Percentiles rank a stretch among this genome's conserved stretches.
phyloP scores from a whole-genome alignment of 2,888 invertebrate genomes.

The Drosophila ezoana region DNA sequence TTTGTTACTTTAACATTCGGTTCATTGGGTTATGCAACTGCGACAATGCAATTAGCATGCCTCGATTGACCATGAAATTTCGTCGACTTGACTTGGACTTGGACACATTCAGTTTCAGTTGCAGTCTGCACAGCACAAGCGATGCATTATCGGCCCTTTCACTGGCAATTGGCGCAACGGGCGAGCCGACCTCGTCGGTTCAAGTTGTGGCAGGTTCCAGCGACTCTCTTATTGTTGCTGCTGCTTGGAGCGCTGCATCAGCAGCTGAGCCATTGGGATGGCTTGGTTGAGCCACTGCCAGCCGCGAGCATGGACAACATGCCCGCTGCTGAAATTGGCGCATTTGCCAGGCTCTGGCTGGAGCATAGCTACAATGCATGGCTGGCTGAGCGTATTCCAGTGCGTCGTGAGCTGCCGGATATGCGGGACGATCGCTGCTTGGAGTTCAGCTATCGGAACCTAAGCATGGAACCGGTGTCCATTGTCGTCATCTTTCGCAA shows the following conservation, averaged over 20 bases:
- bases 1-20: not conserved
- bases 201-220: not conserved
- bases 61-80: constrained; percentile 8
- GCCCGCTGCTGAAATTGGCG: not conserved
- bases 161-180: not conserved
- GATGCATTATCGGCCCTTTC: constrained; percentile 6
- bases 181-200: not conserved
- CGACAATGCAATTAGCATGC: constrained; percentile 18
- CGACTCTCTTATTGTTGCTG: not conserved
- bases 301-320: not conserved
- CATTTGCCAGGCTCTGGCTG: constrained; percentile 20
- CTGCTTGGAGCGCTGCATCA: not conserved
- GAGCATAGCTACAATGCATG: constrained; percentile 59
- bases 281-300: not conserved
- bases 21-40: constrained; percentile 2
- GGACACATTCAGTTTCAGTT: not conserved
- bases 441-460: not conserved
- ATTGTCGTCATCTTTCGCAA: constrained; percentile 64
- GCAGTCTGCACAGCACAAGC: not conserved
- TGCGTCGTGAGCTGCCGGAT: constrained; percentile 31
- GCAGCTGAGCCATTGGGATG: constrained; percentile 13
- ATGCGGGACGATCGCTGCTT: constrained; percentile 41
- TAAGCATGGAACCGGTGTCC: constrained; percentile 7
- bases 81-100: not conserved
- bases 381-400: constrained; percentile 55